Evolutionary conservation across 2,888 invertebrate species (phyloP).

Genomic region (Hololepta plana): DNA sequence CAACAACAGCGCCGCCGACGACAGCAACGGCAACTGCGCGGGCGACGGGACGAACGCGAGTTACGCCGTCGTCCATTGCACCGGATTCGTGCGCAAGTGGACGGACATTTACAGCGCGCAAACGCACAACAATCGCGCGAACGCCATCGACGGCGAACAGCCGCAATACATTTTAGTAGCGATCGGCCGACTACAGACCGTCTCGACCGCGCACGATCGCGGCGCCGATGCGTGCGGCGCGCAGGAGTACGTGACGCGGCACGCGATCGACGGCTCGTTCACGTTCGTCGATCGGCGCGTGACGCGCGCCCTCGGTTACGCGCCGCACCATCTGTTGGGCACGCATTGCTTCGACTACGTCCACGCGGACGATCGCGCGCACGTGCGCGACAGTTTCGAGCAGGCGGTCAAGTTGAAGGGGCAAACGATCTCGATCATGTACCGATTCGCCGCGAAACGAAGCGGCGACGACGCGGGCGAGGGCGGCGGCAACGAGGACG

Average conservation of each 20-base stretch:
- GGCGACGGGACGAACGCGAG: constrained; percentile 87
- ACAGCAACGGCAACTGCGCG: constrained; percentile 50
- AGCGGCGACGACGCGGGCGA: no score
- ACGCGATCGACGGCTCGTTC: constrained; percentile 83
- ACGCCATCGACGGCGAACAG: no score
- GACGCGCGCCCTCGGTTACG: constrained; percentile 67
- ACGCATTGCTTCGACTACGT: constrained; percentile 87
- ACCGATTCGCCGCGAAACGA: no score
- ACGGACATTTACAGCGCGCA: constrained; percentile 58
- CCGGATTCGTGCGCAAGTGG: constrained; percentile 95
- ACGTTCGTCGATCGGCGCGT: constrained; percentile 92
- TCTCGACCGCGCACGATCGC: constrained; percentile 77
- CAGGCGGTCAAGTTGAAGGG: no score
- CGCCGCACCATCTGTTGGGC: constrained; percentile 75
- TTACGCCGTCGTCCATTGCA: constrained; percentile 91
- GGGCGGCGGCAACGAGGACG: no score
- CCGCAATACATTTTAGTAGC: constrained; percentile 87
- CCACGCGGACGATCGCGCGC: constrained; percentile 81
- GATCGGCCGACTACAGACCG: constrained; percentile 83
- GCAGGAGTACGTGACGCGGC: constrained; percentile 80
- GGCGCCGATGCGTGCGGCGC: constrained; percentile 48
- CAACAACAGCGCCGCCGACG: constrained; percentile 25
- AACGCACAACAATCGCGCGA: no score
- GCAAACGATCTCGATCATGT: no score
- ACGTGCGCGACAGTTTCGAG: constrained; percentile 87